Conservation (phyloP, 2,888 invertebrate genomes). For the Ceratothoa steindachneri region DNA sequence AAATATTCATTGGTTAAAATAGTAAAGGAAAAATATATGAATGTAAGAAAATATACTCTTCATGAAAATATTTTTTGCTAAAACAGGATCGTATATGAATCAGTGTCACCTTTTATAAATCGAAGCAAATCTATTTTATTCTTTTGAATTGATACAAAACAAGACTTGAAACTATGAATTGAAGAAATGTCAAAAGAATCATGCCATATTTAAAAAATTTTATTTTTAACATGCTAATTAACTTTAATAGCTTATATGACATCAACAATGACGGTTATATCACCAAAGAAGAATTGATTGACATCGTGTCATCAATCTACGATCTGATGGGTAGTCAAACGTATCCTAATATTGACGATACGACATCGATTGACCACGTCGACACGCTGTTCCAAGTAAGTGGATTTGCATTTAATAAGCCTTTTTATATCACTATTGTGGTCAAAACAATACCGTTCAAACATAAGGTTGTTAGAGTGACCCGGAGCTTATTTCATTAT, state of each 20-base stretch:
- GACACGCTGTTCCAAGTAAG: conserved; percentile 57
- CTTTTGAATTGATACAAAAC: neutral
- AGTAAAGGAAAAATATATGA: no score
- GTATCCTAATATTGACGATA: conserved; percentile 53
- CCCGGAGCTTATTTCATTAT: neutral
- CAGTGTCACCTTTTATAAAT: neutral
- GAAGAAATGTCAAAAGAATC: no score
- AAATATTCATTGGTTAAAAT: no score
- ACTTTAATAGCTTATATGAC: conserved; percentile 57
- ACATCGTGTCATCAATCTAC: conserved; percentile 57
- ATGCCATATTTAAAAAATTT: no score
- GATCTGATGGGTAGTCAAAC: conserved; percentile 55
- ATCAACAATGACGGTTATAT: conserved; percentile 57
- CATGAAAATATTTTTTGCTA: no score
- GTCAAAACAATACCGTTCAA: neutral
- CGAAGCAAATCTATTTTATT: neutral
- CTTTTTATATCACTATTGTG: no score
- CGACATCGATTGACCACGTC: conserved; percentile 56
- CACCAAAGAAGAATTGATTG: conserved; percentile 57
- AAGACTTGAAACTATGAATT: no score
- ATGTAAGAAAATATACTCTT: no score
- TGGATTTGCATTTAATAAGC: neutral
- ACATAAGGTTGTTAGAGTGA: neutral
- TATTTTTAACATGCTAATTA: no score
- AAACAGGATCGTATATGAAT: no score